phyloP scores from a whole-genome alignment of 1,140 invertebrate species.

The Arctopsyche grandis region DNA sequence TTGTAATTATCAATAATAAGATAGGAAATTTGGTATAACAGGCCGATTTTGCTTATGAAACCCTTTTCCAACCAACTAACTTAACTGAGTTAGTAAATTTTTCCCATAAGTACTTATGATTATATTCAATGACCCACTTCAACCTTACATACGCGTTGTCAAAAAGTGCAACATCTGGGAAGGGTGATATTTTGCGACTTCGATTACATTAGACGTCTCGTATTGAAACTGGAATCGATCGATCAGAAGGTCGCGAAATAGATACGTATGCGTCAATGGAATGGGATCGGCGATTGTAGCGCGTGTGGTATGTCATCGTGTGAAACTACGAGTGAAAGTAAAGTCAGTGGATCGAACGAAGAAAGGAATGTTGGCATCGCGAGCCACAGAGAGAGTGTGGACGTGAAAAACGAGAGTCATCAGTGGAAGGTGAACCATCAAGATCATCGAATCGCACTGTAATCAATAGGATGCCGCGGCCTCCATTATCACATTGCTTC shows the following conservation, averaged over 20 bases:
- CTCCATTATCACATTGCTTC: too few relatives aligned
- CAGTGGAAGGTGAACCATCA: background rate
- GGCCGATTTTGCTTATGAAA: too few relatives aligned
- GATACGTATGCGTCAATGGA: background rate
- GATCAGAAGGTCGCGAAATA: background rate
- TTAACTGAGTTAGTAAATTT: background rate
- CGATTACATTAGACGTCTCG: too few relatives aligned
- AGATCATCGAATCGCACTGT: background rate
- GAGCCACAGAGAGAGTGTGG: conserved; percentile 24
- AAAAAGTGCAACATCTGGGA: too few relatives aligned
- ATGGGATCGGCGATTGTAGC: conserved; percentile 14
- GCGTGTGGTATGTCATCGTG: conserved; percentile 39
- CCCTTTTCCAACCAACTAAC: too few relatives aligned
- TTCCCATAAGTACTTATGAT: background rate
- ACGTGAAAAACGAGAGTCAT: conserved; percentile 9
- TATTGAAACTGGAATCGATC: background rate
- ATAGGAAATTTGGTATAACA: too few relatives aligned
- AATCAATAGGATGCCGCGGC: too few relatives aligned
- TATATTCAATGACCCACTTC: too few relatives aligned
- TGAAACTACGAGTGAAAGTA: conserved; percentile 43
- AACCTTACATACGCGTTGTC: too few relatives aligned
- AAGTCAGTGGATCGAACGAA: conserved; percentile 44
- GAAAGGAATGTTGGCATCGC: conserved; percentile 37
- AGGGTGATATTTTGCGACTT: too few relatives aligned
- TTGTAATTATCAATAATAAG: too few relatives aligned